Base-by-base conservation (phyloP, 2,113 vertebrate species). In the Varanus komodoensis region DNA sequence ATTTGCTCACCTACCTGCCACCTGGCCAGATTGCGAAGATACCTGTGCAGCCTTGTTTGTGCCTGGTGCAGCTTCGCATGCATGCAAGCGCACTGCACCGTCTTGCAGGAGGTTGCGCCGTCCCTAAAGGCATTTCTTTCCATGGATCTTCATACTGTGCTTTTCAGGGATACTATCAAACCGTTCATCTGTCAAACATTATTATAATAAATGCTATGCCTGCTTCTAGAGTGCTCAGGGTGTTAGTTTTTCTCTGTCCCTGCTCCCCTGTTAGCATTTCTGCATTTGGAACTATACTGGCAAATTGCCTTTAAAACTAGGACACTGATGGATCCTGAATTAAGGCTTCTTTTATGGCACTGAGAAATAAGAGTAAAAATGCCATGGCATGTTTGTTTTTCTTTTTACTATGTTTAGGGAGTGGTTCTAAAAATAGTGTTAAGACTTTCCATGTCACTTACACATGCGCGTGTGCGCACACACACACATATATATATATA, bases 361-460 rank as follows among this genome's bases (percentile, higher is more conserved):
- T 3, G 54, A 78, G 77, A 73, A 84, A 48, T 50, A 74, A 29
- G 85, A 91, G 52, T 50, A 23, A 67, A 52, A 64, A 75, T 8
- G 1, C 74, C 78, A 11, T 32, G 75, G 73, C 0, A 8, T 89
- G 78, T 0, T 69, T 1, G 23, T 9, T 15, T 2, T 75, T 29
- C 48, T 92, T 78, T 27, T 80, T 83, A 38, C 73, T 90, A 69
- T 78, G n/a, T 27, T 84, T 50, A 4, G 86, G 81, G 87, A 91
- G 74, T 34, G n/a, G 23, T 23, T 64, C 75, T 69, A 84, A 85
- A 90, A 84, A 85, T 69, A 52, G n/a, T 61, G 5, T 82, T 34
- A 88, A 87, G 57, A 61, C 29, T 89, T 91, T 90, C 67, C 19
- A 6, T 32, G 67, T 94, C 90, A 80, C 77, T 0, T 25, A 87